These are phyloP conservation scores for Paramormyrops kingsleyae DNA, from an alignment of 2,113 vertebrate species.

Conservation along the genomic window DNA sequence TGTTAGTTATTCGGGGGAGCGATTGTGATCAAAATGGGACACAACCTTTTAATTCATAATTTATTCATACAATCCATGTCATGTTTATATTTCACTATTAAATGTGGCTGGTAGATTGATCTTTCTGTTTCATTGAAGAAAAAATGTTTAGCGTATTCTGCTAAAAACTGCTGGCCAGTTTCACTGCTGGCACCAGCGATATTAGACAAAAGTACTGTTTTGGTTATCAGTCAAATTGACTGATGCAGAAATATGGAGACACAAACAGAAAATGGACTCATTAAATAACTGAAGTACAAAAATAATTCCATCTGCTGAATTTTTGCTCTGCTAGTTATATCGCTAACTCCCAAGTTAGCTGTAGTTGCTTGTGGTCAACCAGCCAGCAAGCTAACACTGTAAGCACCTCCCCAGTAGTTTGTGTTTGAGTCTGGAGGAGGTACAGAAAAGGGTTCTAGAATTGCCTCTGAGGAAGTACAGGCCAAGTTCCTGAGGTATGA, in stretches of 20 bases:
- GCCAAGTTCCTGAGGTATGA: neutral
- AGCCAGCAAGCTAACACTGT: neutral
- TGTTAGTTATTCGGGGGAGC: neutral
- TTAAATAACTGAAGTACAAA: neutral
- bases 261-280: too few relatives aligned
- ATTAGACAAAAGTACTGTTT: neutral
- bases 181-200: neutral
- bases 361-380: neutral
- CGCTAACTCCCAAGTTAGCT: neutral
- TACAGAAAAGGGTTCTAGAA: neutral
- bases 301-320: neutral
- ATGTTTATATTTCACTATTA: too few relatives aligned
- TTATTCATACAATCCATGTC: too few relatives aligned
- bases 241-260: neutral
- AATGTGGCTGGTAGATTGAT: neutral
- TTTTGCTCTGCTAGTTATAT: neutral
- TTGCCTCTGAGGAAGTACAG: neutral
- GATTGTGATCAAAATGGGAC: neutral
- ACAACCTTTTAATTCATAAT: neutral
- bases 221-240: neutral
- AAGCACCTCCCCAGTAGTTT: neutral
- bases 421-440: neutral
- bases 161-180: neutral
- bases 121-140: neutral
- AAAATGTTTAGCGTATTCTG: neutral